A percentile compares a stretch with the other conserved stretches of the same genome.
phyloP scores from a whole-genome alignment of 2,797 vertebrate species.

The Pagetopsis macropterus region DNA sequence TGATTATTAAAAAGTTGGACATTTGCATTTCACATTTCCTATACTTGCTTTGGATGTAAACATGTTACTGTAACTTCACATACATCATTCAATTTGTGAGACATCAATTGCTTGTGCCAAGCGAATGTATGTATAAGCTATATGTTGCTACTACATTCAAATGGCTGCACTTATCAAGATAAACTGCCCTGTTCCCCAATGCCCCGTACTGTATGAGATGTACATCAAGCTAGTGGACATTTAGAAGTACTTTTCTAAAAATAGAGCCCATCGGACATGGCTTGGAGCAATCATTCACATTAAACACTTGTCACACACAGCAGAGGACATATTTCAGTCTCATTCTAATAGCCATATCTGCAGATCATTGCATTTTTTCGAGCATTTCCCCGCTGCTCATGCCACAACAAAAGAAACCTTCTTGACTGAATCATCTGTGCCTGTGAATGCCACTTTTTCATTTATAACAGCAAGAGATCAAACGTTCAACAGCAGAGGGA shows the following conservation, averaged over 20 bases:
- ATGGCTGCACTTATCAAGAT: conserved; percentile 63
- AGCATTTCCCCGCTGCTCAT: conserved; percentile 1
- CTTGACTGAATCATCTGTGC: conserved; percentile 20
- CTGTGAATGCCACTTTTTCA: conserved; percentile 24
- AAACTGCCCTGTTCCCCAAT: conserved; percentile 44
- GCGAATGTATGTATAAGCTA: conserved; percentile 9
- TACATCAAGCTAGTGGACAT: conserved; percentile 66
- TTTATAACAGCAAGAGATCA: conserved; percentile 39
- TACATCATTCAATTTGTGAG: conserved; percentile 7
- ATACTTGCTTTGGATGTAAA: background rate
- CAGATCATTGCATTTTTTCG: conserved; percentile 13
- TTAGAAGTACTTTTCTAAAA: conserved; percentile 69
- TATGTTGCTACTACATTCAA: conserved; percentile 57
- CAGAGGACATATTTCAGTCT: conserved; percentile 50
- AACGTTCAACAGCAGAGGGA: background rate
- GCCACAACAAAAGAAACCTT: conserved; percentile 12
- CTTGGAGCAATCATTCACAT: conserved; percentile 60
- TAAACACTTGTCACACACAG: conserved; percentile 63
- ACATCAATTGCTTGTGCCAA: conserved; percentile 7
- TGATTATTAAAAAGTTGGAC: background rate
- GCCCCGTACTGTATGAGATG: conserved; percentile 43
- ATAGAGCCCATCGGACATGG: conserved; percentile 57
- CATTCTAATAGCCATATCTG: conserved; percentile 14
- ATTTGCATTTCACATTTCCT: background rate
- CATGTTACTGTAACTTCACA: background rate